Evolutionary conservation across 1,140 invertebrate species (phyloP).

Genomic region (Leucophenga varia): DNA sequence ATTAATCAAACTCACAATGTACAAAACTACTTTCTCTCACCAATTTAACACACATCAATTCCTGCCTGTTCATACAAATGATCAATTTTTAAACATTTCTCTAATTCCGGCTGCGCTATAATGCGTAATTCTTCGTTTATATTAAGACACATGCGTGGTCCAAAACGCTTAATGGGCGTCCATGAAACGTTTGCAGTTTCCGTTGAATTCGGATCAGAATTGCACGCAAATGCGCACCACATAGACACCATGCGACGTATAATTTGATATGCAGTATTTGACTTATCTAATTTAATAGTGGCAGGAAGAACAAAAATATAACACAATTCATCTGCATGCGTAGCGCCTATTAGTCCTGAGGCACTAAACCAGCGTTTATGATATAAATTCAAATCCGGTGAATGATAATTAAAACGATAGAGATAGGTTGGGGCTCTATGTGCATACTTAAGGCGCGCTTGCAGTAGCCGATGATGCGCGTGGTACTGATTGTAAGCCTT

Average conservation of each 20-base stretch:
- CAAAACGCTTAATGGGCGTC: constrained; percentile 39
- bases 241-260: constrained; percentile 58
- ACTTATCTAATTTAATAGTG: constrained; percentile 49
- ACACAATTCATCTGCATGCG: constrained; percentile 65
- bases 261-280: constrained; percentile 33
- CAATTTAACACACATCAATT: no score
- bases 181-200: constrained; percentile 33
- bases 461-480: constrained; percentile 37
- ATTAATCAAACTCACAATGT: no score
- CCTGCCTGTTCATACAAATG: constrained; percentile 18
- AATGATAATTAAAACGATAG: constrained; percentile 57
- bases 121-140: constrained; percentile 47
- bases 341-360: no score
- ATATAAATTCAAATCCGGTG: constrained; percentile 40
- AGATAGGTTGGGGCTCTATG: constrained; percentile 50
- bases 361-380: constrained; percentile 30
- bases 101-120: constrained; percentile 49
- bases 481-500: constrained; percentile 39
- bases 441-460: constrained; percentile 33
- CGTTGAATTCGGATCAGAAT: constrained; percentile 44
- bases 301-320: constrained; percentile 62
- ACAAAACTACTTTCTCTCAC: no score
- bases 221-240: constrained; percentile 51
- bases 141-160: constrained; percentile 47
- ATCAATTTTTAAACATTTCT: constrained; percentile 37